A percentile compares a stretch with the other conserved stretches of the same genome.
Evolutionary conservation across 1,140 invertebrate genomes (phyloP).

Genomic region (Octopus bimaculoides): DNA sequence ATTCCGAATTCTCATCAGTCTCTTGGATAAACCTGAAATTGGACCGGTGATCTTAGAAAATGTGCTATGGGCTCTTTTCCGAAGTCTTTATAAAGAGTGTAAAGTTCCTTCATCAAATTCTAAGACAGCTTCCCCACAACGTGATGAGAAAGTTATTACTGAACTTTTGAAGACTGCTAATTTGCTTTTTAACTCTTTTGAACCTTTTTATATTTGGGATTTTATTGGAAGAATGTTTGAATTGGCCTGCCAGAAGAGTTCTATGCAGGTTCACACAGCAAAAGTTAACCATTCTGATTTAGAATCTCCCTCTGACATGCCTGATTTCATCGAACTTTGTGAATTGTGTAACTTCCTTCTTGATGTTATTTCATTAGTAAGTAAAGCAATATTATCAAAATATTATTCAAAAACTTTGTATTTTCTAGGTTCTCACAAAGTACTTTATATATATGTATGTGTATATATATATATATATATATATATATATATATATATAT

Average conservation of each 20-base stretch:
- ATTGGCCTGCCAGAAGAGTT: conserved; percentile 60
- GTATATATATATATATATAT: not conserved
- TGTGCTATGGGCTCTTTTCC: conserved; percentile 82
- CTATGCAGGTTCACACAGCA: conserved; percentile 14
- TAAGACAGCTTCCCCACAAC: conserved; percentile 12
- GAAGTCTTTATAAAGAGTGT: conserved; percentile 60
- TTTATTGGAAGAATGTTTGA: conserved; percentile 74
- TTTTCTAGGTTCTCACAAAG: too few species aligned
- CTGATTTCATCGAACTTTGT: conserved; percentile 62
- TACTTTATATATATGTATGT: too few species aligned
- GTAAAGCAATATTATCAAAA: conserved; percentile 19
- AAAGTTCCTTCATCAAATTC: conserved; percentile 16
- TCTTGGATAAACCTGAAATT: conserved; percentile 87
- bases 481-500: conserved; percentile 5
- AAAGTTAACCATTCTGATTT: conserved; percentile 18
- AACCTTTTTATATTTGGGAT: conserved; percentile 84
- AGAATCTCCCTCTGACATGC: conserved; percentile 19
- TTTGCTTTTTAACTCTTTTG: conserved; percentile 79
- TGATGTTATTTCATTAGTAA: conserved; percentile 71
- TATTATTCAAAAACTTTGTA: too few species aligned
- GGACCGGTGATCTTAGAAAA: conserved; percentile 81
- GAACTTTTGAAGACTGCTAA: conserved; percentile 80
- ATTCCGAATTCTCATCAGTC: conserved; percentile 80
- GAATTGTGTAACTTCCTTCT: conserved; percentile 75
- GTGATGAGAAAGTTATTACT: conserved; percentile 29